Evolutionary conservation across 2,888 invertebrate genomes (phyloP).

Genomic region (Cryptophagus acutangulus): DNA sequence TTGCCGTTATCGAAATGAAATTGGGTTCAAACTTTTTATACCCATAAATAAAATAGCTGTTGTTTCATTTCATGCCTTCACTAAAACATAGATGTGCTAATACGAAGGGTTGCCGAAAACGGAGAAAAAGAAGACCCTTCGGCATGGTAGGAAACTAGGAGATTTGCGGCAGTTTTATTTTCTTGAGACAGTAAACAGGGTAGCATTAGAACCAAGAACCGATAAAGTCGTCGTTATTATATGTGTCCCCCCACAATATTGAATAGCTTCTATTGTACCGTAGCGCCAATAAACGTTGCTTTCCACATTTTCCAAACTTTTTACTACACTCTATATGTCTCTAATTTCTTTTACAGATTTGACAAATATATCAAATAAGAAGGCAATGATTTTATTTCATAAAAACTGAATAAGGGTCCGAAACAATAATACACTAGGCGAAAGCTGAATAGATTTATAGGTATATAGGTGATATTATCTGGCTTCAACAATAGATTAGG

Average conservation of each 20-base stretch:
- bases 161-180: constrained; percentile 41
- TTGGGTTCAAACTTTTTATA: too few relatives aligned
- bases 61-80: not conserved
- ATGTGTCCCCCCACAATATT: constrained; percentile 34
- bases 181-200: constrained; percentile 34
- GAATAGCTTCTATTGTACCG: constrained; percentile 31
- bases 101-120: constrained; percentile 29
- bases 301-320: constrained; percentile 23
- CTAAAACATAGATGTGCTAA: constrained; percentile 26
- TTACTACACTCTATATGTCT: constrained; percentile 20
- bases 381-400: not conserved
- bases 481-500: constrained; percentile 11
- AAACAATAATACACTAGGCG: constrained; percentile 3
- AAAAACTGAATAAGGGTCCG: constrained; percentile 3
- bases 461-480: too few relatives aligned
- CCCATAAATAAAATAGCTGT: too few relatives aligned
- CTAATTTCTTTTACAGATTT: not conserved
- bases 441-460: too few relatives aligned
- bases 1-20: too few relatives aligned
- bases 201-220: constrained; percentile 40
- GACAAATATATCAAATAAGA: not conserved
- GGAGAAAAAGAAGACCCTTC: not conserved
- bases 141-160: constrained; percentile 23
- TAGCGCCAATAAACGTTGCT: constrained; percentile 24
- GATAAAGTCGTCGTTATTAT: constrained; percentile 38